These are phyloP conservation scores for Hipparchia semele DNA, from an alignment of 2,888 invertebrate genomes.

Conservation along the genomic window DNA sequence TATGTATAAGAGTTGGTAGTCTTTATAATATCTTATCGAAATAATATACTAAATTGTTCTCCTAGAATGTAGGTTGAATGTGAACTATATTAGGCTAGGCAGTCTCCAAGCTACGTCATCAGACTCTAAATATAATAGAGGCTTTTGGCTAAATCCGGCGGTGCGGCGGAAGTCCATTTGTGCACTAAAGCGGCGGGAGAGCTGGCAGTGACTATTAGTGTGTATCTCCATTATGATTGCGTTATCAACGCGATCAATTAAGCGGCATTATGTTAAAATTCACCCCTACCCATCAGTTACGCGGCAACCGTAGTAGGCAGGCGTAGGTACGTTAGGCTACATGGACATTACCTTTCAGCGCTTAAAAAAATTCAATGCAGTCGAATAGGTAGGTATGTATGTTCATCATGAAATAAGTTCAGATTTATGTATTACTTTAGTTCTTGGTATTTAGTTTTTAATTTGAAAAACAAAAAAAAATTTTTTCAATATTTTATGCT, in stretches of 20 bases:
- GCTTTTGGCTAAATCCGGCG: slow-evolving; percentile 48
- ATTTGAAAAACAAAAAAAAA: no score
- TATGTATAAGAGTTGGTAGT: no score
- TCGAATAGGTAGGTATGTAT: no score
- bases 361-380: not conserved
- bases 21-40: not conserved
- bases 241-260: slow-evolving; percentile 76
- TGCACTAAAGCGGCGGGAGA: slow-evolving; percentile 48
- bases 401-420: no score
- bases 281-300: slow-evolving; percentile 66
- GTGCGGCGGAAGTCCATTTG: slow-evolving; percentile 62
- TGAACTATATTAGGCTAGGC: not conserved
- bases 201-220: slow-evolving; percentile 50
- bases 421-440: no score
- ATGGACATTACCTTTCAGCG: slow-evolving; percentile 39
- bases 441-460: no score
- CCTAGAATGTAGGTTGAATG: not conserved
- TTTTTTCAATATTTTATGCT: no score
- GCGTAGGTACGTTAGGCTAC: slow-evolving; percentile 47
- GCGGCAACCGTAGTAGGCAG: slow-evolving; percentile 51
- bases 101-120: not conserved
- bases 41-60: not conserved
- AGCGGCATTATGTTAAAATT: slow-evolving; percentile 74
- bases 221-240: slow-evolving; percentile 64
- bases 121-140: slow-evolving; percentile 17